Evolutionary conservation across 2,888 invertebrate genomes (phyloP), one percentile per base, ranked within the genome.

Genomic region (Athetis lepigone): DNA sequence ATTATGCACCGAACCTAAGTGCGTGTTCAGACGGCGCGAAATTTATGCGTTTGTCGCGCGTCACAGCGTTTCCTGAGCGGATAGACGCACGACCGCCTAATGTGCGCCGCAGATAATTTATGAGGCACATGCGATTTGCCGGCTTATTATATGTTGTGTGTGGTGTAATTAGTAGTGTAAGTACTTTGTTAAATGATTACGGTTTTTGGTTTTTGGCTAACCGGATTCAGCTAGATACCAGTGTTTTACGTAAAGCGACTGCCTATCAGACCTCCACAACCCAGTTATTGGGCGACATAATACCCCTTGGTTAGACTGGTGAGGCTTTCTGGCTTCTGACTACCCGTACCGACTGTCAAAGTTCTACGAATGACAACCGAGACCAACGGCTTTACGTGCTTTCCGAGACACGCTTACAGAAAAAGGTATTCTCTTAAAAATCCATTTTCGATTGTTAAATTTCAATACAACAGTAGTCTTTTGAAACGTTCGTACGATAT

Each of bases 31-130:
- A 65, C 11, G 43, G 60, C 43, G 63, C 37, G 42, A 58, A 67
- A 77, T 79, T 77, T 71, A 80, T 78, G 80, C 78, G 70, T 69
- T 66, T 66, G 70, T 59, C 77, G 45, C 59, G 45, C 71, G 56
- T 69, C 56, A 33, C 49, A 27, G 37, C 33, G 70, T 43, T 79
- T 80, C 80, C 80, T 61, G 61, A 33, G 33, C 51, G 37, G 62
- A 61, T 63, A 63, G 64, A 67, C 52, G 62, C 70, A 70, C 60
- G 45, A 58, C 8, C 45, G 29, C 52, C 66, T 79, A 80, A 79
- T 80, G 80, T 54, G 45, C 42, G 58, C 39, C 46, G 45, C 11
- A 42, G 51, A 55, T 76, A 58, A 62, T 70, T 79, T 73, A 76
- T 47, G 40, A 57, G 43, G 33, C 40, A 64, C 72, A 49, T 52